phyloP scores from a whole-genome alignment of 2,797 vertebrate genomes.

The Manis pentadactyla region DNA sequence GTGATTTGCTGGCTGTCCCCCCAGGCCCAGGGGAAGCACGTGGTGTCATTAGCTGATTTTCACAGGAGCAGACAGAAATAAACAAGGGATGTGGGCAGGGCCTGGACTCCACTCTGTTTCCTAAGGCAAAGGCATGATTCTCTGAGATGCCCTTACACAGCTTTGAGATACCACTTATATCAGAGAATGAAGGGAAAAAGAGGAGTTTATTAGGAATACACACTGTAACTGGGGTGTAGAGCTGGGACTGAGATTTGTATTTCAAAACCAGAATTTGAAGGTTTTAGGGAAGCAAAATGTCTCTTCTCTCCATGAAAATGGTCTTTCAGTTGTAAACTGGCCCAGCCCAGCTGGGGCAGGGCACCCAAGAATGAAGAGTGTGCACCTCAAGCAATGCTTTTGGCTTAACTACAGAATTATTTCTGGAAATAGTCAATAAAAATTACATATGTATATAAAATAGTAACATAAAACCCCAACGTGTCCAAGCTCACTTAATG shows the following conservation, averaged over 20 bases:
- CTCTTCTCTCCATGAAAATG: neutral
- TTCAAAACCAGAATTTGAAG: neutral
- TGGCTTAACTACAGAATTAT: slow-evolving; percentile 67
- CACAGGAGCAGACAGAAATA: neutral
- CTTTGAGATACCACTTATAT: neutral
- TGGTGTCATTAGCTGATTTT: neutral
- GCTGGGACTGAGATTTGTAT: neutral
- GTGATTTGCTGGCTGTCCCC: neutral
- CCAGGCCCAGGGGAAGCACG: neutral
- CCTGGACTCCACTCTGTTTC: neutral
- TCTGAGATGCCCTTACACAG: neutral
- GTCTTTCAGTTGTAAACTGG: slow-evolving; percentile 29
- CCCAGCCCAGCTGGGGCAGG: neutral
- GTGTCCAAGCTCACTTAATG: slow-evolving; percentile 71
- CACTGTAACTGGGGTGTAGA: neutral
- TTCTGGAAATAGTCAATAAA: slow-evolving; percentile 80
- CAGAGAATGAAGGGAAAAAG: neutral
- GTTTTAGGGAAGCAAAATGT: neutral
- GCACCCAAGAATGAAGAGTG: neutral
- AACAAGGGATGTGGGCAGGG: neutral
- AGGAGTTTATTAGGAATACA: neutral
- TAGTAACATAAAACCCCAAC: neutral
- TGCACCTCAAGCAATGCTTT: neutral
- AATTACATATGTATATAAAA: slow-evolving; percentile 29
- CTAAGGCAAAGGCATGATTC: neutral